phyloP scores from a whole-genome alignment of 2,113 vertebrate species.

The Apteryx owenii region DNA sequence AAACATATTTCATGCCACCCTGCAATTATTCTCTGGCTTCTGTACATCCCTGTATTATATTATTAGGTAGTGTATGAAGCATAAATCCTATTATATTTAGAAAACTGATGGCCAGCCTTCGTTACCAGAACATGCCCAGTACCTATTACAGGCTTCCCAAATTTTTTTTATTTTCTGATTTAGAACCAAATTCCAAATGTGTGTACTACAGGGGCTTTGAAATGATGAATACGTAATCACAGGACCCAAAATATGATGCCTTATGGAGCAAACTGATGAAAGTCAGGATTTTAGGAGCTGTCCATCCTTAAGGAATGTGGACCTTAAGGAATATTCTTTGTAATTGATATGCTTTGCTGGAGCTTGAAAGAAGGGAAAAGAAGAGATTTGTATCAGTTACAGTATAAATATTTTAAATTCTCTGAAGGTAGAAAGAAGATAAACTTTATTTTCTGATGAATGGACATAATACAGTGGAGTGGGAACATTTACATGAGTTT shows the following conservation, averaged over 20 bases:
- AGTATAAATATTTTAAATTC: neutral
- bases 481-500: neutral
- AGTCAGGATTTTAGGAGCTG: neutral
- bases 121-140: neutral
- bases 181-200: neutral
- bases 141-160: neutral
- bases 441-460: neutral
- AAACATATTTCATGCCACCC: neutral
- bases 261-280: neutral
- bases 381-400: neutral
- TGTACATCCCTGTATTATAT: neutral
- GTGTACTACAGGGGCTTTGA: neutral
- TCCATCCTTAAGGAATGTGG: neutral
- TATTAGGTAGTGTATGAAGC: accelerated
- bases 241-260: neutral
- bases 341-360: neutral
- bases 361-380: neutral
- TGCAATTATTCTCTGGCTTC: neutral
- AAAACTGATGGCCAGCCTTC: neutral
- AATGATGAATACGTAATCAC: neutral
- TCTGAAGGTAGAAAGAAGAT: neutral
- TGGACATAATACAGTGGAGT: neutral
- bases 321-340: neutral
- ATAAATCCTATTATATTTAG: neutral
- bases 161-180: neutral